Percentiles rank a stretch among this genome's conserved stretches.
Evolutionary conservation across 2,113 vertebrate species (phyloP).

Genomic region (Sterrhoptilus dennistouni): DNA sequence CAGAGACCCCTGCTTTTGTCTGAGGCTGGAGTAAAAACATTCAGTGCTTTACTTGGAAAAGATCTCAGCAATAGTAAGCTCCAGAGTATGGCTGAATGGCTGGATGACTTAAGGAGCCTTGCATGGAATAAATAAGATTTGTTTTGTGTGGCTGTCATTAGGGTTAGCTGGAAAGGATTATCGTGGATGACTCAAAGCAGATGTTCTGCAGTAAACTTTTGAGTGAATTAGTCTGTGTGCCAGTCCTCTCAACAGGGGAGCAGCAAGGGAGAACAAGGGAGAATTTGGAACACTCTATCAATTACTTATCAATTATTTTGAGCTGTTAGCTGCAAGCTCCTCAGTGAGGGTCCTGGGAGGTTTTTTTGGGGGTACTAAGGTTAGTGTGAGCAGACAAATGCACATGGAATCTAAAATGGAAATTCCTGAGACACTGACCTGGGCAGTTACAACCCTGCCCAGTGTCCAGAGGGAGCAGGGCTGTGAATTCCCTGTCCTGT

Average conservation of each 20-base stretch:
- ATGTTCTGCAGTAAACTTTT: conserved; percentile 1
- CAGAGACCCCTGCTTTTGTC: not conserved
- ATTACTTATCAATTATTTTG: not conserved
- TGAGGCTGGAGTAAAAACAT: not conserved
- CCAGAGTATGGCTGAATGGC: not conserved
- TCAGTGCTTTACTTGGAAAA: not conserved
- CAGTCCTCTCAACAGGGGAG: not conserved
- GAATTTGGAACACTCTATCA: fast-evolving
- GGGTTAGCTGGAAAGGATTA: conserved; percentile 34
- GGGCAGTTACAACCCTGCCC: not conserved
- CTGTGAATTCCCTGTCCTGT: not conserved
- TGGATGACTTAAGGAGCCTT: not conserved
- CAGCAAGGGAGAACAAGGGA: fast-evolving
- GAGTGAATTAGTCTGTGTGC: not conserved
- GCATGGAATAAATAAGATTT: conserved; percentile 39
- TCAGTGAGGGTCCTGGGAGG: not conserved
- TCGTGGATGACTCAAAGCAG: conserved; percentile 11
- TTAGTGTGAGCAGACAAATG: not conserved
- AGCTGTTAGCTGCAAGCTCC: not conserved
- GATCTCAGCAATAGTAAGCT: not conserved
- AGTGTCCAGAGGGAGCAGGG: fast-evolving
- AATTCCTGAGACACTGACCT: not conserved
- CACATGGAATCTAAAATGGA: not conserved
- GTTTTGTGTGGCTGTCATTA: conserved; percentile 22
- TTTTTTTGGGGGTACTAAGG: not conserved